These are phyloP conservation scores for Trachelus tabidus DNA, from an alignment of 2,888 invertebrate genomes.

Conservation along the genomic window DNA sequence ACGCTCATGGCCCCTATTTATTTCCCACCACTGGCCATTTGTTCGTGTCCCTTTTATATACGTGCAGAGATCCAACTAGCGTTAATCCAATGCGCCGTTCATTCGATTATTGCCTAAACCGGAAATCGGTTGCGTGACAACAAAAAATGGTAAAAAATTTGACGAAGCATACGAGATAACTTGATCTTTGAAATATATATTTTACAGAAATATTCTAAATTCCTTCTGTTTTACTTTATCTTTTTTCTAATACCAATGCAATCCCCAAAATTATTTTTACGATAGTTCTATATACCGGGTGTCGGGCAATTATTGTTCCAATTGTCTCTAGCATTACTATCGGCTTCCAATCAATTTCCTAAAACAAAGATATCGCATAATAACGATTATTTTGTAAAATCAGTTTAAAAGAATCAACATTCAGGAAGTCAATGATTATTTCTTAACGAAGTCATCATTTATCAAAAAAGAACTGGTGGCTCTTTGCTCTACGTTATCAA, in stretches of 20 bases:
- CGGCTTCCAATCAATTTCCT: too few species aligned
- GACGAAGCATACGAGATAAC: background rate
- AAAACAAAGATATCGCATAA: too few species aligned
- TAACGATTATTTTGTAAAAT: background rate
- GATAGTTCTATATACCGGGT: background rate
- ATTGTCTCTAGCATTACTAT: too few species aligned
- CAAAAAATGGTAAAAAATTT: background rate
- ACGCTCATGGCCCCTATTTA: background rate
- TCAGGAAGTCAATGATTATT: background rate
- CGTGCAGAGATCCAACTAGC: background rate
- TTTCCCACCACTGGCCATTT: background rate
- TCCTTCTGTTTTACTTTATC: background rate
- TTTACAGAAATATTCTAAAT: too few species aligned
- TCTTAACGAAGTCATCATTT: background rate
- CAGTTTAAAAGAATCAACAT: background rate
- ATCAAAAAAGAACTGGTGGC: conserved; percentile 14
- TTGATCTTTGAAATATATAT: background rate
- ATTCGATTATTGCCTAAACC: background rate
- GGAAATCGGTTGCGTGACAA: background rate
- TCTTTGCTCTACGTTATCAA: conserved; percentile 20
- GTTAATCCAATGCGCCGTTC: background rate
- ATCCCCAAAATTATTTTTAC: background rate
- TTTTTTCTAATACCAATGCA: background rate
- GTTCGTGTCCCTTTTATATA: background rate
- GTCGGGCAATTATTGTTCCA: too few species aligned